phyloP scores from a whole-genome alignment of 2,797 vertebrate genomes.

The Loris lydekkerianus region DNA sequence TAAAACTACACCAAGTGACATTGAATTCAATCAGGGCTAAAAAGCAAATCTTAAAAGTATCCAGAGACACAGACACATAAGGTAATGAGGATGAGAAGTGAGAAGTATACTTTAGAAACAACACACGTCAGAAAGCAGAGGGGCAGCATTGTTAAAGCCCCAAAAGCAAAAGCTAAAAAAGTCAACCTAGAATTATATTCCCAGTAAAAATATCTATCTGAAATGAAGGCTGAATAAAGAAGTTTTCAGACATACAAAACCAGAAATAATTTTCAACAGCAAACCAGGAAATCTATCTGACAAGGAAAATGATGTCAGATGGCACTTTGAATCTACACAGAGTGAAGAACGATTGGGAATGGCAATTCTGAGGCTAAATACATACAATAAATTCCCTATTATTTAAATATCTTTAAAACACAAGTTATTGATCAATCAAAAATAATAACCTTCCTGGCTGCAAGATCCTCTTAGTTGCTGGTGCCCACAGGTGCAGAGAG shows the following conservation, averaged over 20 bases:
- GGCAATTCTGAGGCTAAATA: not conserved
- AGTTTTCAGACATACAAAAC: not conserved
- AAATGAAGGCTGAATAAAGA: not conserved
- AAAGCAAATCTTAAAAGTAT: not conserved
- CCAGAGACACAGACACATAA: not conserved
- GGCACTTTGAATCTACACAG: not conserved
- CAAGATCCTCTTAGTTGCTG: not conserved
- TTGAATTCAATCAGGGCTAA: not conserved
- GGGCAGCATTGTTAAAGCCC: not conserved
- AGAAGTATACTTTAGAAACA: not conserved
- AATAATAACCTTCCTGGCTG: not conserved
- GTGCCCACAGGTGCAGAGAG: fast-evolving
- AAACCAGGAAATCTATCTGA: not conserved
- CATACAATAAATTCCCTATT: not conserved
- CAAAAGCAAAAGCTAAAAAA: not conserved
- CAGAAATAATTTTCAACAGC: not conserved
- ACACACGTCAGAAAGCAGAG: not conserved
- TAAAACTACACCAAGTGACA: not conserved
- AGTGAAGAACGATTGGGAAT: not conserved
- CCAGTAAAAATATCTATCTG: not conserved
- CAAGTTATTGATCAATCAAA: not conserved
- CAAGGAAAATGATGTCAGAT: not conserved
- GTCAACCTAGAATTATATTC: not conserved
- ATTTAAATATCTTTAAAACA: not conserved
- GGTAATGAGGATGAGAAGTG: not conserved